Conservation (phyloP, 1,140 invertebrate species). For the Drosophila guanche region DNA sequence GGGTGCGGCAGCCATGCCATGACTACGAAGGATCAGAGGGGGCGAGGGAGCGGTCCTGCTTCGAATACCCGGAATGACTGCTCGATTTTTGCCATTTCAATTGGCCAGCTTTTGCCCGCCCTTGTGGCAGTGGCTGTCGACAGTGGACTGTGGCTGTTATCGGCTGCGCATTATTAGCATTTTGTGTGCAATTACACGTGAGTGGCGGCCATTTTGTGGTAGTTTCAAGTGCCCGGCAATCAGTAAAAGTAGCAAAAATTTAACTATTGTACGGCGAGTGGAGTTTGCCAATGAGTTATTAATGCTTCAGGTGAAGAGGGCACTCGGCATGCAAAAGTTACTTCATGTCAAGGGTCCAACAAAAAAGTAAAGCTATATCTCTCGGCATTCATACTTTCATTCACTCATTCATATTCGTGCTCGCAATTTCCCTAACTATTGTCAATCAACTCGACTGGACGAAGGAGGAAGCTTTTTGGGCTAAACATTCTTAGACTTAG, state of each 20-base stretch:
- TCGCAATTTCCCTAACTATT: slow-evolving; percentile 8
- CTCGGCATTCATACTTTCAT: too few relatives aligned
- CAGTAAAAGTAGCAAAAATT: slow-evolving; percentile 37
- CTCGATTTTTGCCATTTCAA: slow-evolving; percentile 56
- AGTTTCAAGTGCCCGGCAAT: slow-evolving; percentile 48
- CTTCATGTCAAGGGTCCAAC: slow-evolving; percentile 12
- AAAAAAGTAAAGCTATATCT: neutral
- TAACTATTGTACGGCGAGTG: slow-evolving; percentile 10
- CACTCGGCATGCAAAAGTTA: slow-evolving; percentile 2
- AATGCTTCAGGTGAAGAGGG: slow-evolving; percentile 19
- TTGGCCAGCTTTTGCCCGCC: slow-evolving; percentile 35
- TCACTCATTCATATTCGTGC: too few relatives aligned
- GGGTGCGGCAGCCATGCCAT: neutral
- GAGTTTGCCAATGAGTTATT: slow-evolving; percentile 34
- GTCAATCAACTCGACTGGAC: slow-evolving; percentile 26
- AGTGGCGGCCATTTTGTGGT: slow-evolving; percentile 58
- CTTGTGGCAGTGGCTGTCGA: slow-evolving; percentile 7
- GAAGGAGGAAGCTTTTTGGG: neutral
- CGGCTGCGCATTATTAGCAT: slow-evolving; percentile 59
- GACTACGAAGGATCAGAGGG: neutral
- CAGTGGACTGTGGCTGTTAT: slow-evolving; percentile 34
- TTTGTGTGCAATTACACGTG: slow-evolving; percentile 62
- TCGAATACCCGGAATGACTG: slow-evolving; percentile 33
- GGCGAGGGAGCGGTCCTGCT: slow-evolving; percentile 17
- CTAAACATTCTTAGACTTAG: slow-evolving; percentile 35